phyloP scores from a whole-genome alignment of 2,888 invertebrate genomes.

The Campopleginae sp. region DNA sequence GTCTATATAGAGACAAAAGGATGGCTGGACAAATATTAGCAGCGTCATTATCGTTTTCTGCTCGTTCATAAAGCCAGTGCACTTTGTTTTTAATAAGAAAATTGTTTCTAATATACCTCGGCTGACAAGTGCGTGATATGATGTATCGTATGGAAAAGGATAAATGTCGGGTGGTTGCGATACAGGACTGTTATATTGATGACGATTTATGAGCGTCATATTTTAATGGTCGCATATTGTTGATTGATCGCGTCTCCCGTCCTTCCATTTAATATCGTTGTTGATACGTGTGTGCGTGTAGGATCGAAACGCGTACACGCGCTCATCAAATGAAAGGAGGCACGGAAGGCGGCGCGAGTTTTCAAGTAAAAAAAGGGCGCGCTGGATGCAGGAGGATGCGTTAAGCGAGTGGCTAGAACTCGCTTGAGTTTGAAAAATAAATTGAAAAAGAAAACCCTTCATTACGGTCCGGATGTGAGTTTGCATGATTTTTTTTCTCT shows the following conservation, averaged over 20 bases:
- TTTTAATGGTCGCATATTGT: slow-evolving; percentile 53
- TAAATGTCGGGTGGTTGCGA: not conserved
- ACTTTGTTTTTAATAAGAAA: slow-evolving; percentile 42
- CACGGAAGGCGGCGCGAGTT: slow-evolving; percentile 18
- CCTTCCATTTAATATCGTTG: slow-evolving; percentile 12
- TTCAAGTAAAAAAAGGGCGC: slow-evolving; percentile 35
- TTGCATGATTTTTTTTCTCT: not conserved
- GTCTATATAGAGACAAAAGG: not conserved
- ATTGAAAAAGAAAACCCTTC: slow-evolving; percentile 1
- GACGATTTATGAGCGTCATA: slow-evolving; percentile 33
- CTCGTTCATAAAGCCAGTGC: slow-evolving; percentile 41
- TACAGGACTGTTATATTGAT: slow-evolving; percentile 39
- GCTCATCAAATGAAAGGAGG: slow-evolving; percentile 49
- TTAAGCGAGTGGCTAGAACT: slow-evolving; percentile 4
- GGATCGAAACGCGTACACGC: slow-evolving; percentile 10
- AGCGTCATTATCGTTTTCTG: slow-evolving; percentile 26
- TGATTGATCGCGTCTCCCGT: slow-evolving; percentile 44
- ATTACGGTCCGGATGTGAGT: not conserved
- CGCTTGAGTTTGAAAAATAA: slow-evolving; percentile 13
- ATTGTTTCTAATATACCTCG: slow-evolving; percentile 50
- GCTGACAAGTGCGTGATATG: not conserved
- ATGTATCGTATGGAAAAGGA: not conserved
- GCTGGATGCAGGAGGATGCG: not conserved
- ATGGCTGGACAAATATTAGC: slow-evolving; percentile 43
- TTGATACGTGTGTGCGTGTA: not conserved